Base-by-base conservation (phyloP, 2,797 vertebrate genomes). In the Leuciscus waleckii region DNA sequence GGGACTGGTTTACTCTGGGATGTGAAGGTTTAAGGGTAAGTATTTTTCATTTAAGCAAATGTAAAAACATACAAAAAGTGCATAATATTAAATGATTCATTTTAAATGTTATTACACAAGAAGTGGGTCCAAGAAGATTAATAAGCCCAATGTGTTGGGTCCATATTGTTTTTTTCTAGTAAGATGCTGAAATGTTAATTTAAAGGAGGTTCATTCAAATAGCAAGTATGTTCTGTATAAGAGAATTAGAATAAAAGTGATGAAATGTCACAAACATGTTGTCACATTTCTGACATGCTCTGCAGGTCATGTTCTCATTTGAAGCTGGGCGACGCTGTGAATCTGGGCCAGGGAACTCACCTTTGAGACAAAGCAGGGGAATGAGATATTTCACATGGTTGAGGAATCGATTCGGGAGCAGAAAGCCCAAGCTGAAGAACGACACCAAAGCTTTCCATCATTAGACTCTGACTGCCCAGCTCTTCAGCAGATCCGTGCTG, bases 301-400 rank as follows among this genome's bases (percentile, higher is more conserved):
- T 86, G n/a, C 90, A 99, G 98, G 96, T 98, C 81, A 99, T 99
- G 98, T 99, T 99, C 90, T 99, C 98, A 0, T 99, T 99, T 0
- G 98, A 99, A 93, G 98, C 98, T 0, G 98, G 98, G 9, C 96
- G 98, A 7, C 96, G 98, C 84, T 99, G 98, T 0, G 95, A 97
- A 35, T 99, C 98, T 0, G 98, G 98, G n/a, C 96, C 98, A 0
- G 98, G 98, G 0, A 99, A 96, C 92, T 99, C 94, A 99, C 97
- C 83, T 99, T 99, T 13, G 98, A 99, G 91, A 99, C 98, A 1
- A 96, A 96, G 88, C 96, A 99, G 89, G 98, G 98, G 82, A 98
- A 99, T 0, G 98, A 99, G 89, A 97, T 99, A 91, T 99, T 99
- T 90, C 92, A 88, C 58, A 93, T 97, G 29, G 97, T 99, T 78